phyloP scores from a whole-genome alignment of 1,140 invertebrate genomes.

The Scaptomyza montana region DNA sequence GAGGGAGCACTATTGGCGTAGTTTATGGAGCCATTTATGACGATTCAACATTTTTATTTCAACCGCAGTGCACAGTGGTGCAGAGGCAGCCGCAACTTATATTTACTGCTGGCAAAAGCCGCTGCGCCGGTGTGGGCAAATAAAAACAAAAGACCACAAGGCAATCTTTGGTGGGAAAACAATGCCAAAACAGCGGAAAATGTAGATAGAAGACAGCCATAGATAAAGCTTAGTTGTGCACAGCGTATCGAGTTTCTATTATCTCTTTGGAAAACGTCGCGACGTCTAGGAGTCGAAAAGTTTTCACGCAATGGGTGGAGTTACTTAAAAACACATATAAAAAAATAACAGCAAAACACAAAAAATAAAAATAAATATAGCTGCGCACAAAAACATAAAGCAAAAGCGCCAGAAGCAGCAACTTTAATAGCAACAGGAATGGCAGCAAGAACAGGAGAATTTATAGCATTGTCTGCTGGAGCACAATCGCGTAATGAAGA shows the following conservation, averaged over 20 bases:
- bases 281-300: constrained; percentile 80
- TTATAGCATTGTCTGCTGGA: constrained; percentile 25
- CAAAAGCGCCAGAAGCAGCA: constrained; percentile 47
- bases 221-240: constrained; percentile 79
- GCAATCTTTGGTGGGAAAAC: constrained; percentile 42
- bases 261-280: constrained; percentile 68
- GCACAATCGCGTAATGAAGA: constrained; percentile 76
- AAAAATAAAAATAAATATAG: constrained; percentile 57
- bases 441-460: constrained; percentile 24
- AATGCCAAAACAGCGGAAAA: constrained; percentile 74
- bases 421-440: constrained; percentile 13
- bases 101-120: constrained; percentile 76
- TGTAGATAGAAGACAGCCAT: constrained; percentile 41
- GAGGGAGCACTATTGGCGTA: constrained; percentile 66
- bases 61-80: constrained; percentile 55
- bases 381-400: constrained; percentile 56
- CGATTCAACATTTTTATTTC: constrained; percentile 82
- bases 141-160: constrained; percentile 71
- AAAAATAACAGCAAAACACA: constrained; percentile 33
- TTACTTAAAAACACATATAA: constrained; percentile 65
- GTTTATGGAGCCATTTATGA: constrained; percentile 82
- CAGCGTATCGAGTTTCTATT: constrained; percentile 80
- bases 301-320: constrained; percentile 66
- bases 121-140: constrained; percentile 58
- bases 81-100: constrained; percentile 58